Conservation (phyloP, 2,797 vertebrate species). For the Adelosebastes latens region DNA sequence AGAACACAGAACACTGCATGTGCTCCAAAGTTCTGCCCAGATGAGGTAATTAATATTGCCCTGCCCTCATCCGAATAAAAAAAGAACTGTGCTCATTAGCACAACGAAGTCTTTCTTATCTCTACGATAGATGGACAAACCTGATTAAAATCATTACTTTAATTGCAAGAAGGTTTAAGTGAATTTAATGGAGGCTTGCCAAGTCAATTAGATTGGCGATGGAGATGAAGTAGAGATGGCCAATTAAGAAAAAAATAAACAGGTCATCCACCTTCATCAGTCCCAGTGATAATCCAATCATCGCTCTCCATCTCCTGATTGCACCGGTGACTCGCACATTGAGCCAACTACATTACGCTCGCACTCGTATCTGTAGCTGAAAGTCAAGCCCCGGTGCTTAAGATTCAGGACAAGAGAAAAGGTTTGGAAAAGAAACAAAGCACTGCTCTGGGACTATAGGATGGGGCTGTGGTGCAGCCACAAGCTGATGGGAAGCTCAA, state of each 20-base stretch:
- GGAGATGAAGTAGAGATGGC: slow-evolving; percentile 37
- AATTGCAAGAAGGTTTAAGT: slow-evolving; percentile 70
- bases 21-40: slow-evolving; percentile 41
- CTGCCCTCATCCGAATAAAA: slow-evolving; percentile 55
- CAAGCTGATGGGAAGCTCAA: not conserved
- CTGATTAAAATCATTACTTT: slow-evolving; percentile 71
- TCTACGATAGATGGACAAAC: slow-evolving; percentile 53
- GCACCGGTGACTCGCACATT: slow-evolving; percentile 20
- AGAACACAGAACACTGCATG: slow-evolving; percentile 48
- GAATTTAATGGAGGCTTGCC: slow-evolving; percentile 59
- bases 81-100: slow-evolving; percentile 51
- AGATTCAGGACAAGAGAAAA: slow-evolving; percentile 5
- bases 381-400: slow-evolving; percentile 14
- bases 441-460: not conserved
- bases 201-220: slow-evolving; percentile 58
- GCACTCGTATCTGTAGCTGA: slow-evolving; percentile 19
- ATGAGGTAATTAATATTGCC: slow-evolving; percentile 68
- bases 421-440: not conserved
- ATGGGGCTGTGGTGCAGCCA: not conserved
- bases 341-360: not conserved
- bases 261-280: slow-evolving; percentile 37
- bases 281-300: slow-evolving; percentile 59
- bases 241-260: slow-evolving; percentile 42
- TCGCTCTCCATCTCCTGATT: slow-evolving; percentile 57
- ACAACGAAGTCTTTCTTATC: slow-evolving; percentile 48